Conservation (phyloP, 2,888 invertebrate species). For the Arctia plantaginis region DNA sequence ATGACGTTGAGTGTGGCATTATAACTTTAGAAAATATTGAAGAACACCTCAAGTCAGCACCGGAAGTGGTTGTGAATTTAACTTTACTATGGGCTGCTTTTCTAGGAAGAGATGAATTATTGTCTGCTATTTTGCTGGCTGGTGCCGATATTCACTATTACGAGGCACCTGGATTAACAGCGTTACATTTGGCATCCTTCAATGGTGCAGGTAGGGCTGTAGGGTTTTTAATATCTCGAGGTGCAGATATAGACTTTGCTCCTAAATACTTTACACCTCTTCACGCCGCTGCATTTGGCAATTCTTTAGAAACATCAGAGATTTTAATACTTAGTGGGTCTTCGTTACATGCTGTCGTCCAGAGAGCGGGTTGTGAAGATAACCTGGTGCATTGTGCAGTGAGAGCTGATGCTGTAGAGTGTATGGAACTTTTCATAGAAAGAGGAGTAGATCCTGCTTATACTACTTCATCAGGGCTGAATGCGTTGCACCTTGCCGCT, state of each 20-base stretch:
- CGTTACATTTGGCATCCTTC: conserved; percentile 92
- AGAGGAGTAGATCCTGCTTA: conserved; percentile 92
- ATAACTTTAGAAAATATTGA: conserved; percentile 87
- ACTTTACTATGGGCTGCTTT: conserved; percentile 91
- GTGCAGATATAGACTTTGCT: conserved; percentile 89
- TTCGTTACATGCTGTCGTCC: conserved; percentile 89
- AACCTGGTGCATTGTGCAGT: conserved; percentile 94
- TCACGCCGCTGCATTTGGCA: conserved; percentile 96
- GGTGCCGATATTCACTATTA: conserved; percentile 90
- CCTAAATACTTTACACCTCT: conserved; percentile 92
- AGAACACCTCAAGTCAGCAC: conserved; percentile 86
- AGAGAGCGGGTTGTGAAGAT: conserved; percentile 89
- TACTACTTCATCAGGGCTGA: conserved; percentile 90
- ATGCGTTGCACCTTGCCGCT: conserved; percentile 92
- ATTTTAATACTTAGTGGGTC: conserved; percentile 91
- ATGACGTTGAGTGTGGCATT: conserved; percentile 91
- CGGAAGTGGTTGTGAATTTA: conserved; percentile 90
- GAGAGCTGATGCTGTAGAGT: conserved; percentile 92
- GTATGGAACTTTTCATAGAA: conserved; percentile 91
- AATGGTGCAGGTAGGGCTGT: conserved; percentile 91
- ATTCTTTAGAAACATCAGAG: conserved; percentile 92
- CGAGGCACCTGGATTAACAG: conserved; percentile 91
- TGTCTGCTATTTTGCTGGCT: conserved; percentile 88
- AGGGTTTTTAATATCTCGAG: conserved; percentile 89
- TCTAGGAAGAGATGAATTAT: conserved; percentile 89